Percentiles rank a stretch among this genome's conserved stretches.
phyloP scores from a whole-genome alignment of 1,140 invertebrate genomes.

The Drosophila kanapiae region DNA sequence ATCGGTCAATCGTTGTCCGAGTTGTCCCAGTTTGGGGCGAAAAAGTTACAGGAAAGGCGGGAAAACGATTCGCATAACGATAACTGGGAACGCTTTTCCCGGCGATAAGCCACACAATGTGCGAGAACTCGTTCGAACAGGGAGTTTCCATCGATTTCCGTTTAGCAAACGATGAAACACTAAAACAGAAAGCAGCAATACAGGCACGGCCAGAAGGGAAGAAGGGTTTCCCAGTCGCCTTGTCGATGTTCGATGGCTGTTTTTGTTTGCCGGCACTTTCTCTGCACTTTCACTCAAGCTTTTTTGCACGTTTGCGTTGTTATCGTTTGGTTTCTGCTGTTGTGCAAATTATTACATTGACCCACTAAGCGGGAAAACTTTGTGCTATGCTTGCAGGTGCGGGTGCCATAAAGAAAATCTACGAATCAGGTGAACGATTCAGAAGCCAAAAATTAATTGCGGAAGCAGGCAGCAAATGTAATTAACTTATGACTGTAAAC shows the following conservation, averaged over 20 bases:
- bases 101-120: slow-evolving; percentile 57
- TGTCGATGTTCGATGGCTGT: slow-evolving; percentile 32
- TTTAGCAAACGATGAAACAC: slow-evolving; percentile 73
- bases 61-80: slow-evolving; percentile 40
- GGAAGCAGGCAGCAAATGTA: slow-evolving; percentile 50
- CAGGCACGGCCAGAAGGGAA: not conserved
- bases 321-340: slow-evolving; percentile 62
- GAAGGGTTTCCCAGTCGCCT: slow-evolving; percentile 35
- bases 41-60: slow-evolving; percentile 24
- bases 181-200: slow-evolving; percentile 55
- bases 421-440: slow-evolving; percentile 29
- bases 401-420: slow-evolving; percentile 22
- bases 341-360: slow-evolving; percentile 80
- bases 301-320: slow-evolving; percentile 67
- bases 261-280: slow-evolving; percentile 32
- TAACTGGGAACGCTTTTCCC: slow-evolving; percentile 45
- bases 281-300: slow-evolving; percentile 62
- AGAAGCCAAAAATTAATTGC: slow-evolving; percentile 54
- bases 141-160: slow-evolving; percentile 73
- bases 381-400: slow-evolving; percentile 15
- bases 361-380: slow-evolving; percentile 64
- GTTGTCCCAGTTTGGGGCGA: not conserved
- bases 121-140: slow-evolving; percentile 41
- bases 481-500: slow-evolving; percentile 58
- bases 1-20: slow-evolving; percentile 36